phyloP scores from a whole-genome alignment of 2,113 vertebrate genomes.

The Oncorhynchus masou region DNA sequence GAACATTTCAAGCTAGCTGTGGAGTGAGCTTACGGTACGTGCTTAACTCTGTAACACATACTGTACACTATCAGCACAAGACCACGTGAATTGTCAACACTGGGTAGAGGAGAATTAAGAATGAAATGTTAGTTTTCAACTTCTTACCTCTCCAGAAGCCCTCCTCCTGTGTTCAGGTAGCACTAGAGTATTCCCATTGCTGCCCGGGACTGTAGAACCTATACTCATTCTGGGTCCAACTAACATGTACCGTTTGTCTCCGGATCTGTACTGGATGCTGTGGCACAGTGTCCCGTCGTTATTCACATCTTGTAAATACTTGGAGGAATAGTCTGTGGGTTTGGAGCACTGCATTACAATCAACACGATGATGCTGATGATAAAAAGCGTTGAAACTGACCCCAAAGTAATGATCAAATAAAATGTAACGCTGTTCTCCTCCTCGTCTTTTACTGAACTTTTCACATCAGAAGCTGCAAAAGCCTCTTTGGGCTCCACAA shows the following conservation, averaged over 20 bases:
- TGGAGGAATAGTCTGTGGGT: too few relatives aligned
- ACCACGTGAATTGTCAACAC: too few relatives aligned
- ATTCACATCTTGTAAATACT: too few relatives aligned
- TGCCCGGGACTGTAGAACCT: conserved; percentile 2
- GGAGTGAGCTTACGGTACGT: too few relatives aligned
- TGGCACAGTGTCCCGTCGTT: conserved; percentile 1
- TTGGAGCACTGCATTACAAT: conserved; percentile 18
- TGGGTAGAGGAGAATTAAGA: too few relatives aligned
- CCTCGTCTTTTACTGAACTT: background rate
- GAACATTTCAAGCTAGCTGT: too few relatives aligned
- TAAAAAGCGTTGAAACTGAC: conserved; percentile 29
- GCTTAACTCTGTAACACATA: too few relatives aligned
- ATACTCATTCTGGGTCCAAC: conserved; percentile 38
- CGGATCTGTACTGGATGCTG: conserved; percentile 44
- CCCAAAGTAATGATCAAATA: conserved; percentile 43
- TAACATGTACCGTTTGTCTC: conserved; percentile 41
- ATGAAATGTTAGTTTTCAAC: too few relatives aligned
- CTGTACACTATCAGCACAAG: too few relatives aligned
- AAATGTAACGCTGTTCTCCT: conserved; percentile 30
- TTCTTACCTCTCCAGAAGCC: conserved; percentile 49
- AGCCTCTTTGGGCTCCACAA: conserved; percentile 43
- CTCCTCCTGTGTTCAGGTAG: conserved; percentile 33
- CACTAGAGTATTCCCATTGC: conserved; percentile 29
- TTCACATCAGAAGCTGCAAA: too few relatives aligned
- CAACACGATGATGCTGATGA: conserved; percentile 30